Base-by-base conservation (phyloP, 2,888 invertebrate species). In the Tetramorium bicarinatum region DNA sequence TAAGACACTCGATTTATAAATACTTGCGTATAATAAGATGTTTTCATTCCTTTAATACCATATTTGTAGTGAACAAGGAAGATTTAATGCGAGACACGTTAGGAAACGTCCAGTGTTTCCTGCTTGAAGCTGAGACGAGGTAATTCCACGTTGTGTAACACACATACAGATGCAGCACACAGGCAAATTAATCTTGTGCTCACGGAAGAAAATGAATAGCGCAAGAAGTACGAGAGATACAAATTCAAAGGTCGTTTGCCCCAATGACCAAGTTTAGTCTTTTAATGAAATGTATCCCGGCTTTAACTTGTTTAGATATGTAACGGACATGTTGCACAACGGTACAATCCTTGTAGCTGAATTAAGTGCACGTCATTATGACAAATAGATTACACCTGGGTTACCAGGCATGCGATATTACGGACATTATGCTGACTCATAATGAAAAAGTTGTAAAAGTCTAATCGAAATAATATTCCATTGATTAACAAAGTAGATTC, bases 281-380 rank as follows among this genome's bases (percentile, higher is more conserved):
- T 88, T 90, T 83, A 85, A 90, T 86, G 82, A 85, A 84, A 77
- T 67, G 41, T 67, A 74, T 21, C 83, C 72, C 69, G 61, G 71
- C 76, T 62, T 72, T 82, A 77, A 80, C 81, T 83, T 79, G 85
- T 83, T 84, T 86, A 85, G 80, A 84, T 86, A 87, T 86, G 81
- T 85, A 86, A 85, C 82, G 75, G 81, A 84, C 86, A 84, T 72
- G 87, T 84, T 87, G 87, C 84, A 85, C 89, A 82, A 87, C 87
- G 86, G 84, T 89, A 89, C 4, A 87, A 89, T 89, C 86, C 85
- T 67, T 86, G 86, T 84, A 85, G 89, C 82, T 89, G 86, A 88
- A 88, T 89, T 89, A 89, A 89, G 86, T 82, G 83, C 85, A 86
- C 76, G 89, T 89, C 87, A 85, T 87, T 85, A 85, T 86, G 86